Evolutionary conservation across 1,140 invertebrate genomes (phyloP), one percentile per base, ranked within the genome.

Genomic region (Drosophila ambigua): DNA sequence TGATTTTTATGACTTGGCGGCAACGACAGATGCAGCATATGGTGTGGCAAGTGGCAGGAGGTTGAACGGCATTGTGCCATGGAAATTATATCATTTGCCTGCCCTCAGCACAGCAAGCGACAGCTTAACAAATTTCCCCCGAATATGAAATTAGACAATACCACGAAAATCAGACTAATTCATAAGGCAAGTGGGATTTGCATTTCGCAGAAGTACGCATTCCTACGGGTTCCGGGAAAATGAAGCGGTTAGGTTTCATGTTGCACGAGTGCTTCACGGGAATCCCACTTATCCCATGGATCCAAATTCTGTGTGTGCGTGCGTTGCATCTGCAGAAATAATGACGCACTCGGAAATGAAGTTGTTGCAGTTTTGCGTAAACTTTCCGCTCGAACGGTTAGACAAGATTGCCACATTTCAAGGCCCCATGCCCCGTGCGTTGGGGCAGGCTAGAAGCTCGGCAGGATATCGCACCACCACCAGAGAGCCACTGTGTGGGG

Each of bases 331-430:
- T 64, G 48, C 39, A 63, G 73, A 80, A 74, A 66, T 85, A 87
- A 85, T 87, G 65, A 75, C 63, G 75, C 50, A 58, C 69, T 69
- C 48, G 55, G 69, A 88, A 85, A 88, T 78, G 62, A 85, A 85
- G 83, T 85, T 82, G 79, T 71, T 75, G 66, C 62, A 77, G 65
- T 77, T 77, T 48, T 53, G 50, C 35, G 57, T 63, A 73, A 90
- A 90, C 71, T 85, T 91, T 84, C 65, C 57, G 58, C 73, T 50
- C 71, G 39, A 72, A 75, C 62, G 73, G 69, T 80, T 80, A 77
- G 82, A 80, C 87, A 83, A 90, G 82, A 83, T 90, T 85, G 73
- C 88, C 72, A 77, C 72, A 80, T 71, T 82, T 69, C 63, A 78
- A 76, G 61, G 46, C 63, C 20, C 20, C 20, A 20, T 60, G 65